These are phyloP conservation scores for Pyxicephalus adspersus DNA, from an alignment of 2,113 vertebrate genomes.

Conservation along the genomic window DNA sequence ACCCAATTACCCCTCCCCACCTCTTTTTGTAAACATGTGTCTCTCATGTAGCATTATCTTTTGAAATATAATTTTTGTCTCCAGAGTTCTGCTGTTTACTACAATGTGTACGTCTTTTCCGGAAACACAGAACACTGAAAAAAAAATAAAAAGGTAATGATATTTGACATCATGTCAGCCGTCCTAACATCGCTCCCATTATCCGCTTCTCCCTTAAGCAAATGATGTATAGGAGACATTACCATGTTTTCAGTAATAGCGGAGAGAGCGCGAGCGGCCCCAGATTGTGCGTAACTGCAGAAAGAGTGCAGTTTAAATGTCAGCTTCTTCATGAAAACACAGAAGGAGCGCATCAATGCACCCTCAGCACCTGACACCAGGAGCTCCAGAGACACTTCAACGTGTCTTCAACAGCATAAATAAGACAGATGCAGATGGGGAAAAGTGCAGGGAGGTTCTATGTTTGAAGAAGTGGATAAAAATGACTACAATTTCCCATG, in stretches of 20 bases:
- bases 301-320: constrained; percentile 56
- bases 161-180: not conserved
- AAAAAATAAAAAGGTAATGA: constrained; percentile 47
- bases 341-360: not conserved
- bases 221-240: constrained; percentile 43
- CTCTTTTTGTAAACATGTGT: no score
- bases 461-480: not conserved
- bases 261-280: not conserved
- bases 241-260: constrained; percentile 30
- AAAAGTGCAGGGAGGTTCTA: not conserved
- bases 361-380: not conserved
- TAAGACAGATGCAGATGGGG: not conserved
- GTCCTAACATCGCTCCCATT: constrained; percentile 22
- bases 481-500: not conserved
- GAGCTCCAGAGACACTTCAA: not conserved
- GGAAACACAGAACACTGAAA: constrained; percentile 39
- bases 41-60: no score
- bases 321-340: constrained; percentile 38
- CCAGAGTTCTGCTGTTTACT: no score
- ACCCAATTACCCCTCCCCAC: no score
- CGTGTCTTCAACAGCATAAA: not conserved
- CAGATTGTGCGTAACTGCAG: not conserved
- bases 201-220: not conserved
- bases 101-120: not conserved
- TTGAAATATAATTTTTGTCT: no score